Percentiles rank a stretch among this genome's conserved stretches.
phyloP scores from a whole-genome alignment of 2,888 invertebrate species.

The Leptinotarsa peninsularis region DNA sequence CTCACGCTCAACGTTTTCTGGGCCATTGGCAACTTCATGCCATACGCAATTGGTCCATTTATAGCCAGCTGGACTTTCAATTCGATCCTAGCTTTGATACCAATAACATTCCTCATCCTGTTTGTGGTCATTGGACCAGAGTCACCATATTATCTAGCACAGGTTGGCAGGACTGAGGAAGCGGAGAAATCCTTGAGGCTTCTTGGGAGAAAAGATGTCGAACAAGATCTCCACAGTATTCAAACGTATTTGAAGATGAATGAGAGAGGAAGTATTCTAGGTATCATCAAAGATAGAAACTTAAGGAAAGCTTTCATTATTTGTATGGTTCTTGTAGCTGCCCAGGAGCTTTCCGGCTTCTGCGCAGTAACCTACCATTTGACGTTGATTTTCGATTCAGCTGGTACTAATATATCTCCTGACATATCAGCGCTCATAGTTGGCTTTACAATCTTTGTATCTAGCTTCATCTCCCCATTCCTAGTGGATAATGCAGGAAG shows the following conservation, averaged over 20 bases:
- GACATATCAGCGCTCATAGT: constrained; percentile 81
- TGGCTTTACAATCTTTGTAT: constrained; percentile 77
- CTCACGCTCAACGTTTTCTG: constrained; percentile 79
- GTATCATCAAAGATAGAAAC: constrained; percentile 73
- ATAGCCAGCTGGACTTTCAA: constrained; percentile 75
- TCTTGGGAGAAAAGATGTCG: constrained; percentile 72
- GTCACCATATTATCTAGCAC: constrained; percentile 78
- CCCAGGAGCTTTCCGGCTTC: constrained; percentile 78
- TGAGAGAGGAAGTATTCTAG: constrained; percentile 63
- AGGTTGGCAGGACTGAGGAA: constrained; percentile 70
- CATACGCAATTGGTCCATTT: constrained; percentile 79
- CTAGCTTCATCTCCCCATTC: constrained; percentile 79
- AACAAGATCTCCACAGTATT: constrained; percentile 68
- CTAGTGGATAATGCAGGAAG: constrained; percentile 83
- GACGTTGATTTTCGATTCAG: constrained; percentile 76
- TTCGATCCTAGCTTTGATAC: constrained; percentile 64
- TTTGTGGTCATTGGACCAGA: constrained; percentile 81
- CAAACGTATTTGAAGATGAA: constrained; percentile 42
- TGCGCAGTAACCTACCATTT: constrained; percentile 67
- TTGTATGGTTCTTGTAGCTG: constrained; percentile 68
- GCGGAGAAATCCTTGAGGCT: constrained; percentile 75
- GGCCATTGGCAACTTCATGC: constrained; percentile 74
- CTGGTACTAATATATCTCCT: constrained; percentile 73
- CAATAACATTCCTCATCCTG: constrained; percentile 68
- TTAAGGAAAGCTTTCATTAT: constrained; percentile 83